Evolutionary conservation across 1,140 invertebrate species (phyloP), one percentile per base, ranked within the genome.

Genomic region (Atta cephalotes): DNA sequence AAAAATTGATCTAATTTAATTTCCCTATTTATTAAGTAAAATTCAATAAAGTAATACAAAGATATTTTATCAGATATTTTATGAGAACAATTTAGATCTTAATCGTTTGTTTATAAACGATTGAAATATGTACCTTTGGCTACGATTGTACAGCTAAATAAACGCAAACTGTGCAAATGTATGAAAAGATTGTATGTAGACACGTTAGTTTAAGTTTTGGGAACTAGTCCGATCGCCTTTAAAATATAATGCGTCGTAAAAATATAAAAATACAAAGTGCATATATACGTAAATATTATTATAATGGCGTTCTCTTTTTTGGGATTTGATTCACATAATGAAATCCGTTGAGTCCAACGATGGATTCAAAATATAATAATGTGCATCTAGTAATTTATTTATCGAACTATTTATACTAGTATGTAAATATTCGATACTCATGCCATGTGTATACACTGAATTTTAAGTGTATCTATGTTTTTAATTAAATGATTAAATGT

Each of bases 331-430:
- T 0, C 66, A 25, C 70, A 85, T 49, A 68, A 51, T 58, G 16
- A 31, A 45, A 28, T 49, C 25, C 25, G 25, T 25, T 25, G 25
- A 25, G 25, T 25, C 0, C 66, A 16, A 51, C 31, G 79, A 45
- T 58, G 5, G 56, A 71, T 25, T 66, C 62, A 28, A 90, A 25
- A 66, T 86, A 65, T 86, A 58, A 86, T 53, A 68, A 79, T 51
- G 45, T 12, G 16, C 51, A 65, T 51, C n/a, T 87, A 90, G 77
- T 39, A 39, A 39, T 9, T 85, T 89, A 90, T 89, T 89, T 89
- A 89, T 77, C 56, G 70, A 88, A 81, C 18, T 90, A 89, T 90
- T 90, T 90, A 90, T 90, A 89, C 65, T 85, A 81, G 35, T 78
- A 51, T 77, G 85, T 87, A 82, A 68, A 65, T 87, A 86, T 2